These are phyloP conservation scores for Paraplagusia blochii DNA, from an alignment of 2,113 vertebrate species.

Conservation along the genomic window DNA sequence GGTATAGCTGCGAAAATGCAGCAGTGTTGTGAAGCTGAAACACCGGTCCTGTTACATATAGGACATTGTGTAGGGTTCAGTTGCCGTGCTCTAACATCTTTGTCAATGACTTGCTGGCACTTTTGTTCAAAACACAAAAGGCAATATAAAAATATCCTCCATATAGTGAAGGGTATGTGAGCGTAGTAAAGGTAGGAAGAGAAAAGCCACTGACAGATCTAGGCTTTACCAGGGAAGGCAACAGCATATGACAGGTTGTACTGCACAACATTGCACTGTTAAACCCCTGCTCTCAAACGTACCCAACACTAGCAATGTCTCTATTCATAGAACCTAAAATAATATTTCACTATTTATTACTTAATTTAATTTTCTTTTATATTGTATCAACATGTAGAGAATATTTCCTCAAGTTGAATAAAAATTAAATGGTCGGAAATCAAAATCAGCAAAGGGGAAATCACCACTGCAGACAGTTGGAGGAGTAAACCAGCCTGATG, in stretches of 20 bases:
- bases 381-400: not conserved
- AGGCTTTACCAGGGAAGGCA: slow-evolving; percentile 32
- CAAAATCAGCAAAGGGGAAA: slow-evolving; percentile 16
- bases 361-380: slow-evolving; percentile 3
- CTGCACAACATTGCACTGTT: slow-evolving; percentile 18
- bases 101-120: slow-evolving; percentile 14
- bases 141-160: slow-evolving; percentile 25
- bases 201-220: slow-evolving; percentile 33
- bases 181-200: slow-evolving; percentile 8
- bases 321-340: too few relatives aligned
- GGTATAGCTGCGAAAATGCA: slow-evolving; percentile 32
- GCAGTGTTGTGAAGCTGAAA: slow-evolving; percentile 40
- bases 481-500: slow-evolving; percentile 53
- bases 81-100: slow-evolving; percentile 24
- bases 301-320: too few relatives aligned
- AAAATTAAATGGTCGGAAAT: slow-evolving; percentile 8
- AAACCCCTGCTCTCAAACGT: slow-evolving; percentile 7
- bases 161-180: slow-evolving; percentile 22
- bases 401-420: slow-evolving; percentile 20
- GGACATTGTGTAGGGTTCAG: slow-evolving; percentile 6
- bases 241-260: slow-evolving; percentile 43
- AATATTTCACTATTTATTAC: too few relatives aligned
- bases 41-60: slow-evolving; percentile 31
- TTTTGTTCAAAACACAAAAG: slow-evolving; percentile 5
- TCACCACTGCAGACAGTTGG: slow-evolving; percentile 60